These are phyloP conservation scores for Triplophysa tibetana DNA, from an alignment of 2,113 vertebrate species.

Conservation along the genomic window DNA sequence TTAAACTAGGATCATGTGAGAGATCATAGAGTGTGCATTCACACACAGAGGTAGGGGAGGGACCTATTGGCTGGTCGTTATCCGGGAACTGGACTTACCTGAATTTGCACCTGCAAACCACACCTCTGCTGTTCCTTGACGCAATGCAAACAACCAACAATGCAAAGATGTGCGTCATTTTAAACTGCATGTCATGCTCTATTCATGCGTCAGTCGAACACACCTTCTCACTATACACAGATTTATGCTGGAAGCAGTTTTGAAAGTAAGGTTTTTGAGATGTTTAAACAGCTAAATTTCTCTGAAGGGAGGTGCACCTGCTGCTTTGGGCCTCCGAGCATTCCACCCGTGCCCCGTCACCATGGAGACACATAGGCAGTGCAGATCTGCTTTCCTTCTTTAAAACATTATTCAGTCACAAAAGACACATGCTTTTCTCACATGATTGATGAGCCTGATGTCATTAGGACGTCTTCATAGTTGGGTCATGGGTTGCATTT, in stretches of 20 bases:
- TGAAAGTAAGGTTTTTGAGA: not conserved
- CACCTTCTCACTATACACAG: not conserved
- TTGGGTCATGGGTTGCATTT: not conserved
- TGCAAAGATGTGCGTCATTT: not conserved
- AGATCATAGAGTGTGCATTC: conserved; percentile 23
- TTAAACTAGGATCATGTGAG: conserved; percentile 9
- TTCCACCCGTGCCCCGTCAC: conserved; percentile 45
- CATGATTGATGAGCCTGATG: not conserved
- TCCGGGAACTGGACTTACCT: conserved; percentile 52
- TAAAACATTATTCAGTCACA: conserved; percentile 19
- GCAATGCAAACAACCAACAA: not conserved
- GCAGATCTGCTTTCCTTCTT: conserved; percentile 41
- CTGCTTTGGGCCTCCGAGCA: conserved; percentile 34
- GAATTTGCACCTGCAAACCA: conserved; percentile 48
- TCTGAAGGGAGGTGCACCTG: conserved; percentile 30
- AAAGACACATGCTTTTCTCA: conserved; percentile 41
- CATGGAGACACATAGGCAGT: conserved; percentile 35
- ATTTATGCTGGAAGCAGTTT: conserved; percentile 15
- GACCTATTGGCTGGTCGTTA: conserved; percentile 7
- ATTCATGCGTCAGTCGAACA: not conserved
- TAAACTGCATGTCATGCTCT: not conserved
- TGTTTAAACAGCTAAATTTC: not conserved
- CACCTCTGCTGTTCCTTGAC: conserved; percentile 33
- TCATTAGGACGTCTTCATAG: conserved; percentile 27
- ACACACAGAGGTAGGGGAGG: conserved; percentile 26